Conservation (phyloP, 2,797 vertebrate genomes). For the Sebastes alutus region DNA sequence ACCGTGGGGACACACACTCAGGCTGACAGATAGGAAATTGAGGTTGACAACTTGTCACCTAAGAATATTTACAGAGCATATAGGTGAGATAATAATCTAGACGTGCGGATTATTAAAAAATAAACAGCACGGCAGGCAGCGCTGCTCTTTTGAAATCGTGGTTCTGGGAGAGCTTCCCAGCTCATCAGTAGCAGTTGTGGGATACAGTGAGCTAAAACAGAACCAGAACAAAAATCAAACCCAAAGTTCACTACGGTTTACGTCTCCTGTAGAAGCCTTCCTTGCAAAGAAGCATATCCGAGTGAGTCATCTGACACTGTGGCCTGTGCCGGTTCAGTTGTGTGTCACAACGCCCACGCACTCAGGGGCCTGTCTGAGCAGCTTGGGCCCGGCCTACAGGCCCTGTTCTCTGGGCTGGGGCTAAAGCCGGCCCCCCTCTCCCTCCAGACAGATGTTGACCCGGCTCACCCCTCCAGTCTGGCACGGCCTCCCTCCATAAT, state of each 20-base stretch:
- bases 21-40: constrained; percentile 75
- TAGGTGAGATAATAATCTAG: constrained; percentile 70
- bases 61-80: constrained; percentile 68
- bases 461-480: constrained; percentile 78
- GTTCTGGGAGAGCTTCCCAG: constrained; percentile 1
- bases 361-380: constrained; percentile 68
- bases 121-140: constrained; percentile 33
- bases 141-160: not conserved
- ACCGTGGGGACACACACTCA: constrained; percentile 67
- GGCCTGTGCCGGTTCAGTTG: constrained; percentile 71
- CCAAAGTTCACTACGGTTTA: constrained; percentile 34
- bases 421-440: constrained; percentile 42
- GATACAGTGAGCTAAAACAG: constrained; percentile 26
- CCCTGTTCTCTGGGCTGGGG: constrained; percentile 47
- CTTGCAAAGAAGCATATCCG: constrained; percentile 51
- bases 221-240: constrained; percentile 28
- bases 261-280: constrained; percentile 49
- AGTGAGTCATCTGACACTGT: constrained; percentile 75
- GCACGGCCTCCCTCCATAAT: constrained; percentile 75
- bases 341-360: constrained; percentile 72
- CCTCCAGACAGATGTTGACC: constrained; percentile 83
- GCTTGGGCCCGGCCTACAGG: constrained; percentile 56
- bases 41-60: constrained; percentile 73
- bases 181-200: constrained; percentile 28
- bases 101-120: constrained; percentile 38